These are phyloP conservation scores for Carterocephalus palaemon DNA, from an alignment of 2,888 invertebrate genomes.

Conservation along the genomic window DNA sequence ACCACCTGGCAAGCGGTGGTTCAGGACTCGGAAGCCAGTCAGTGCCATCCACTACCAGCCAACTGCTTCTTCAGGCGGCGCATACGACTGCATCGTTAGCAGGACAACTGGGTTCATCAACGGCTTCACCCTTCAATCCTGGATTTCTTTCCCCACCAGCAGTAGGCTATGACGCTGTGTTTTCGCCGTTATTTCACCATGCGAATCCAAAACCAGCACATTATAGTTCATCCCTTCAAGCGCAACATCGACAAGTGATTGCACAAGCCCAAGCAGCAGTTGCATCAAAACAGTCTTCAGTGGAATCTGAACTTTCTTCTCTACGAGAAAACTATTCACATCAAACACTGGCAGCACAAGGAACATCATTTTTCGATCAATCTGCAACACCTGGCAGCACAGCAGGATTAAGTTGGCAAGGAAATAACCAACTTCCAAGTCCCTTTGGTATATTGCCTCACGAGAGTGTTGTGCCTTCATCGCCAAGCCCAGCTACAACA, in stretches of 20 bases:
- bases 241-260: constrained; percentile 84
- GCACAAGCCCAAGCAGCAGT: constrained; percentile 77
- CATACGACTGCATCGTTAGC: constrained; percentile 80
- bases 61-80: constrained; percentile 82
- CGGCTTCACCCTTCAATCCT: constrained; percentile 83
- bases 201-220: constrained; percentile 86
- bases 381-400: constrained; percentile 73
- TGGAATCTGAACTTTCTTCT: constrained; percentile 77
- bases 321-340: constrained; percentile 81
- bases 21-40: constrained; percentile 74
- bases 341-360: constrained; percentile 78
- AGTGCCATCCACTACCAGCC: constrained; percentile 82
- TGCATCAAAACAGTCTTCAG: constrained; percentile 76
- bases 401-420: constrained; percentile 84
- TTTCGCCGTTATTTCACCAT: constrained; percentile 90
- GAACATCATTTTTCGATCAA: constrained; percentile 84
- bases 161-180: constrained; percentile 89
- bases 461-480: constrained; percentile 85
- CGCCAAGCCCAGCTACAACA: constrained; percentile 80
- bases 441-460: constrained; percentile 89
- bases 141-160: constrained; percentile 87
- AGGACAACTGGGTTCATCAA: constrained; percentile 80
- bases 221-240: constrained; percentile 82
- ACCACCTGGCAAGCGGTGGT: constrained; percentile 81
- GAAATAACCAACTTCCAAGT: constrained; percentile 83